Base-by-base conservation (phyloP, 1,140 invertebrate species). In the Hyposmocoma kahamanoa region DNA sequence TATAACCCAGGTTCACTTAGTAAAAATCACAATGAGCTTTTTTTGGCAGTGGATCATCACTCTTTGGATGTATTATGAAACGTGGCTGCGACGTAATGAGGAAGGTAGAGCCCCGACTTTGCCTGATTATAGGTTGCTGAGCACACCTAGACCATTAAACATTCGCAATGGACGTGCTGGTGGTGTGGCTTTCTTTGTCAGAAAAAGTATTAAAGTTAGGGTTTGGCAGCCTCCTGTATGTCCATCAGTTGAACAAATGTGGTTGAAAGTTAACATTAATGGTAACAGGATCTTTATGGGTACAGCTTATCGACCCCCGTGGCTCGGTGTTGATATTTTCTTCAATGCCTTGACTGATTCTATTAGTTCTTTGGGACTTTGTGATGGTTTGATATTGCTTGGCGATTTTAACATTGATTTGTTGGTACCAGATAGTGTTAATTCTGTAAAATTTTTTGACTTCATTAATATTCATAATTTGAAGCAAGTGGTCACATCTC, bases 131-230 rank as follows among this genome's bases (percentile, higher is more conserved):
- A 47, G 19, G 20, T 22, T 47, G 21, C 32, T 15, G 1, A 34
- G 34, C 17, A 34, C 15, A n/a, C 32, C 45, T 3, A 18, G 45
- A 18, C 15, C 36, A 10, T 24, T 13, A 1, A 22, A 22, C 4
- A 34, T 34, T 3, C 18, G 20, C n/a, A 19, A 22, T 10, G 38
- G 38, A 15, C 21, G 34, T 24, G 45, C 32, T 24, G 45, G 45
- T 1, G 45, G 45, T 4, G 45, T 47, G 18, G 45, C 18, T 5
- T 47, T 47, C 6, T 47, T 38, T 39, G 32, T 44, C 22, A 44
- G 15, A 28, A 26, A 30, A 18, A 24, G 42, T 44, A 26, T 44
- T 26, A 44, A 18, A 17, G 38, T 15, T 41, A 41, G 38, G 22
- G 18, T 41, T 3, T 41, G 38, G 8, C 19, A 41, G 4, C 19